A percentile compares a stretch with the other conserved stretches of the same genome.
Conservation (phyloP, 2,113 vertebrate species). For the western clawed frog (Xenopus tropicalis) region UCB_Xtro_10.0 CM004445.2:105978001-105978500, state of each 20-base stretch:
- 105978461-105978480: conserved; percentile 51
- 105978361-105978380: conserved; percentile 55
- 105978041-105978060: conserved; percentile 54
- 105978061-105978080: conserved; percentile 56
- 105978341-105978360: conserved; percentile 68
- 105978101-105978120: conserved; percentile 69
- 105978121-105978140: conserved; percentile 72
- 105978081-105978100: conserved; percentile 60
- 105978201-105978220: conserved; percentile 69
- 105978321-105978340: conserved; percentile 60
- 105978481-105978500: conserved; percentile 67
- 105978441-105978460: conserved; percentile 57
- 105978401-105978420: conserved; percentile 68
- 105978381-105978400: conserved; percentile 48
- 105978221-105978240: conserved; percentile 72
- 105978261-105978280: conserved; percentile 53
- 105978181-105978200: conserved; percentile 52
- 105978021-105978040: conserved; percentile 67
- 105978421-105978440: conserved; percentile 73
- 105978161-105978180: conserved; percentile 61
- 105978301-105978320: conserved; percentile 60
- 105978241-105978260: conserved; percentile 63
- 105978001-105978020: conserved; percentile 66
- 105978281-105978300: conserved; percentile 58
- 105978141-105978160: conserved; percentile 67